phyloP scores from a whole-genome alignment of 2,113 vertebrate genomes.

The Pogona vitticeps region DNA sequence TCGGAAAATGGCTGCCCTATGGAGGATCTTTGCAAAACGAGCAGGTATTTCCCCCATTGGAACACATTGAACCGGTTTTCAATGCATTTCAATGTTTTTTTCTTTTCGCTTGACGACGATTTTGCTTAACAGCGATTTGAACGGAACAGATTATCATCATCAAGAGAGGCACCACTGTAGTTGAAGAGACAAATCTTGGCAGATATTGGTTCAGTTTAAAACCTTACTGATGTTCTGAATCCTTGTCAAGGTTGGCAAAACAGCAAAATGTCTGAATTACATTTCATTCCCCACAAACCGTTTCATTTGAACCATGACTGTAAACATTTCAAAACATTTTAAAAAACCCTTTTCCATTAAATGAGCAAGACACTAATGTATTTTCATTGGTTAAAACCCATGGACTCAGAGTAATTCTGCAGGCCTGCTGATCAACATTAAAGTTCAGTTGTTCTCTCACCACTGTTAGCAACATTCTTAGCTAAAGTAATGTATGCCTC shows the following conservation, averaged over 20 bases:
- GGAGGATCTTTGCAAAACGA: no score
- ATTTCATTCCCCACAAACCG: not conserved
- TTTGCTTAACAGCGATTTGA: no score
- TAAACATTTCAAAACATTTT: not conserved
- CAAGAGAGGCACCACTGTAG: no score
- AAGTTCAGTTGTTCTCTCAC: not conserved
- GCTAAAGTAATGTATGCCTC: not conserved
- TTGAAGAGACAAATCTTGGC: not conserved
- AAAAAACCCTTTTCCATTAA: conserved; percentile 23
- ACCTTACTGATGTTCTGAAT: not conserved
- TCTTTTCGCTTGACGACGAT: no score
- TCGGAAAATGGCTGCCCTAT: no score
- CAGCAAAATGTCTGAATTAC: not conserved
- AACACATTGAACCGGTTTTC: no score
- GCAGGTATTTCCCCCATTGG: no score
- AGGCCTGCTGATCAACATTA: conserved; percentile 9
- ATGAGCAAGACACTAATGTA: not conserved
- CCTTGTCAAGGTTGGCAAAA: no score
- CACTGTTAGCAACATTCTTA: not conserved
- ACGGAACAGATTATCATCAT: no score
- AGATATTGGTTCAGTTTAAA: not conserved
- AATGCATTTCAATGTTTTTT: no score
- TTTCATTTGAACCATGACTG: not conserved
- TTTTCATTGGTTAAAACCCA: not conserved
- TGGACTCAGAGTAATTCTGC: not conserved